These are phyloP conservation scores for Aphrophora alni DNA, from an alignment of 2,888 invertebrate species.

Conservation along the genomic window DNA sequence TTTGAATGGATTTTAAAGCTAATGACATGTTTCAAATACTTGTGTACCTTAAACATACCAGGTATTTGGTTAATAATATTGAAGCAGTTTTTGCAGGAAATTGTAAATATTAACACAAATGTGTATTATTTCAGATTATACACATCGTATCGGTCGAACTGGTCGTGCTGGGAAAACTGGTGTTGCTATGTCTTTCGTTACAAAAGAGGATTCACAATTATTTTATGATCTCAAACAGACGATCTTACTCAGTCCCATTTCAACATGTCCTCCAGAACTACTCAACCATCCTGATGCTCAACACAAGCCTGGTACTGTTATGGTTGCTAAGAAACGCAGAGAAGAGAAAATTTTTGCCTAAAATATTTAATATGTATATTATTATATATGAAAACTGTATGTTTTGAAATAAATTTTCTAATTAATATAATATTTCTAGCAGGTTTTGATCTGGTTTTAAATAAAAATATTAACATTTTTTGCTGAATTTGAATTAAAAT, in stretches of 20 bases:
- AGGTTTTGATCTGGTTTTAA: no score
- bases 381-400: background rate
- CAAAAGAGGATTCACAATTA: constrained; percentile 92
- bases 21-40: no score
- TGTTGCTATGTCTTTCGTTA: constrained; percentile 94
- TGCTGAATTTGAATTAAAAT: no score
- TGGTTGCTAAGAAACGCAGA: constrained; percentile 86
- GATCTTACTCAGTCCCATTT: constrained; percentile 86
- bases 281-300: constrained; percentile 99
- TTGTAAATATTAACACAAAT: no score
- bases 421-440: no score
- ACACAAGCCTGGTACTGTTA: constrained; percentile 94
- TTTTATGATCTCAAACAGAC: constrained; percentile 98
- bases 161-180: constrained; percentile 99
- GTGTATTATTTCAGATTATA: constrained; percentile 71
- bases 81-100: no score
- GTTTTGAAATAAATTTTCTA: no score
- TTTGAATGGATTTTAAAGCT: no score
- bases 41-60: no score
- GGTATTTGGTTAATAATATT: no score
- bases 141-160: constrained; percentile 98
- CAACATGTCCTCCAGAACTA: constrained; percentile 94
- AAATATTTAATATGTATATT: constrained; percentile 1
- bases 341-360: constrained; percentile 96
- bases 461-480: no score